Percentiles rank a stretch among this genome's conserved stretches.
phyloP scores from a whole-genome alignment of 2,888 invertebrate species.

The Lepidocyrtoides sp. region DNA sequence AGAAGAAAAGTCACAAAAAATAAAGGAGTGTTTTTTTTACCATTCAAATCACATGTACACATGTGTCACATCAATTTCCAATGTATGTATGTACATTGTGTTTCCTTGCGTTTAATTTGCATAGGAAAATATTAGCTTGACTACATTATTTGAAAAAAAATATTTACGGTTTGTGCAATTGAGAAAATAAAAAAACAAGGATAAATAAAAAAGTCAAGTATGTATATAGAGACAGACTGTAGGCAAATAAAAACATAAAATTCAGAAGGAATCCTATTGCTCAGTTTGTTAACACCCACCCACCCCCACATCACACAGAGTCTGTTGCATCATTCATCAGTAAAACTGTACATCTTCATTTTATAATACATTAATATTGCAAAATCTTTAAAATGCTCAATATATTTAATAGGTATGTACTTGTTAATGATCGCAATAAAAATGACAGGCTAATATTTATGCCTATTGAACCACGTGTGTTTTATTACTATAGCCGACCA shows the following conservation, averaged over 20 bases:
- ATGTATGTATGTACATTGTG: background rate
- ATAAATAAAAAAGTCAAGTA: background rate
- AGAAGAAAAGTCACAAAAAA: background rate
- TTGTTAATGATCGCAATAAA: background rate
- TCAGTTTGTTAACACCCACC: no score
- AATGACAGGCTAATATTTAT: background rate
- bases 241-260: background rate
- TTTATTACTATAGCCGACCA: slow-evolving; percentile 16
- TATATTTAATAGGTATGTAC: background rate
- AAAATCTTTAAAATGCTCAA: background rate
- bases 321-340: background rate
- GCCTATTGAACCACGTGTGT: background rate
- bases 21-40: slow-evolving; percentile 38
- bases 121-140: background rate
- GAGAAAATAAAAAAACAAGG: background rate
- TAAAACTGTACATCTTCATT: background rate
- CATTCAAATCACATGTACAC: slow-evolving; percentile 3
- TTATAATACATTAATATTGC: background rate
- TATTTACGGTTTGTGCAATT: background rate
- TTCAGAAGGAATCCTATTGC: background rate
- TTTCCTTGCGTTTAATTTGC: slow-evolving; percentile 10
- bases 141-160: background rate
- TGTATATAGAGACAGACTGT: no score
- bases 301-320: background rate
- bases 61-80: background rate